A percentile compares a stretch with the other conserved stretches of the same genome.
phyloP scores from a whole-genome alignment of 2,888 invertebrate genomes.

The Drosophila subquinaria region DNA sequence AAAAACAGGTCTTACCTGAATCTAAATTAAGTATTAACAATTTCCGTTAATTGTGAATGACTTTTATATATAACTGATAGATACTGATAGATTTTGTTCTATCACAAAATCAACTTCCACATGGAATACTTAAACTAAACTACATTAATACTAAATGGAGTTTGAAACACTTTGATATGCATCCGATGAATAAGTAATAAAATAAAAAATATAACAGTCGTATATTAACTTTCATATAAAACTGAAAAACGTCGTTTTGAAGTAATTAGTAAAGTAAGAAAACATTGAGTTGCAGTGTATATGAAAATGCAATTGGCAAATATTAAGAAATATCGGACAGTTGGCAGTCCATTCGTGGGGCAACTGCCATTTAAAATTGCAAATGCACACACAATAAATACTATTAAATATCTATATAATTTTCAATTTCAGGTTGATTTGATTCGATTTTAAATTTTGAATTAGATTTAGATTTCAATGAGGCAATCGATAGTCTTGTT shows the following conservation, averaged over 20 bases:
- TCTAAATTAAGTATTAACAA: too few species aligned
- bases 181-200: not conserved
- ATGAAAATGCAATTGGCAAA: constrained; percentile 35
- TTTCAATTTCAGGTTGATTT: constrained; percentile 33
- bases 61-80: too few species aligned
- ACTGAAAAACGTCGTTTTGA: not conserved
- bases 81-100: too few species aligned
- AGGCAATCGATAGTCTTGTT: constrained; percentile 50
- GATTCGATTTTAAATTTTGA: constrained; percentile 17
- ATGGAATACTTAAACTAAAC: too few species aligned
- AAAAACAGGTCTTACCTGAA: too few species aligned
- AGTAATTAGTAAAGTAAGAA: not conserved
- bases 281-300: not conserved
- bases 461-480: constrained; percentile 39
- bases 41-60: too few species aligned
- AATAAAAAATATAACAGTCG: not conserved
- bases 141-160: too few species aligned
- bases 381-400: constrained; percentile 26
- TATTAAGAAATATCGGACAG: constrained; percentile 36
- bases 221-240: too few species aligned
- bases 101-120: too few species aligned
- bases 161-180: too few species aligned
- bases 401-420: constrained; percentile 33
- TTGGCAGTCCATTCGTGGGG: constrained; percentile 2
- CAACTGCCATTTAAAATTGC: constrained; percentile 18